Percentiles rank a stretch among this genome's conserved stretches.
Conservation (phyloP, 64 coral and sea anemone species). For the Platygyra sinensis region DNA sequence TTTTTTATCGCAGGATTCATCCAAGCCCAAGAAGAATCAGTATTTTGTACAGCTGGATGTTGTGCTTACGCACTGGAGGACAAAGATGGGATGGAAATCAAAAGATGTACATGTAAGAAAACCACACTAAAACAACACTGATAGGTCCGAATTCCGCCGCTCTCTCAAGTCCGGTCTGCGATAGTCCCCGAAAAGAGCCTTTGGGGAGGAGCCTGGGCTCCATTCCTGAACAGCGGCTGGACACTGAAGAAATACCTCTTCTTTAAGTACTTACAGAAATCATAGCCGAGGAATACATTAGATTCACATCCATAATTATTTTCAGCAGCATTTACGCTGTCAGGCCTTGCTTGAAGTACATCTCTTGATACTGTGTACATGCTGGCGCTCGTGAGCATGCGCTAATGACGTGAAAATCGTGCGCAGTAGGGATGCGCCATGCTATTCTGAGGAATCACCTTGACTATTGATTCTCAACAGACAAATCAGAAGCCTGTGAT, state of each 20-base stretch:
- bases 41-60: constrained; percentile 84
- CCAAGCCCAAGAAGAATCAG: constrained; percentile 75
- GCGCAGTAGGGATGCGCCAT: too few relatives aligned
- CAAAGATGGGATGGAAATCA: constrained; percentile 94
- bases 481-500: constrained; percentile 89
- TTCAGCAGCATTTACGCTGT: too few relatives aligned
- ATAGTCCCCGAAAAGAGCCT: too few relatives aligned
- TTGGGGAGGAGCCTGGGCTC: too few relatives aligned
- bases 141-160: too few relatives aligned
- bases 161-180: too few relatives aligned
- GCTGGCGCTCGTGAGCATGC: neutral
- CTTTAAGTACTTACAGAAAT: neutral
- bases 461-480: neutral
- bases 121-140: neutral
- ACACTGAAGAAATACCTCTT: neutral
- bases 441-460: neutral
- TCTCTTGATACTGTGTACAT: too few relatives aligned
- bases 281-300: neutral
- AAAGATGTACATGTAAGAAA: constrained; percentile 96
- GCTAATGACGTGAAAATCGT: too few relatives aligned
- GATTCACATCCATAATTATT: too few relatives aligned
- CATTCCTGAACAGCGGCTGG: too few relatives aligned
- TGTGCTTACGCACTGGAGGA: constrained; percentile 95
- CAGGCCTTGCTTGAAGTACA: too few relatives aligned
- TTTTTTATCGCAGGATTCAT: constrained; percentile 71